A percentile compares a stretch with the other conserved stretches of the same genome.
Evolutionary conservation across 2,888 invertebrate species (phyloP).

Genomic region (Drosophila putrida): DNA sequence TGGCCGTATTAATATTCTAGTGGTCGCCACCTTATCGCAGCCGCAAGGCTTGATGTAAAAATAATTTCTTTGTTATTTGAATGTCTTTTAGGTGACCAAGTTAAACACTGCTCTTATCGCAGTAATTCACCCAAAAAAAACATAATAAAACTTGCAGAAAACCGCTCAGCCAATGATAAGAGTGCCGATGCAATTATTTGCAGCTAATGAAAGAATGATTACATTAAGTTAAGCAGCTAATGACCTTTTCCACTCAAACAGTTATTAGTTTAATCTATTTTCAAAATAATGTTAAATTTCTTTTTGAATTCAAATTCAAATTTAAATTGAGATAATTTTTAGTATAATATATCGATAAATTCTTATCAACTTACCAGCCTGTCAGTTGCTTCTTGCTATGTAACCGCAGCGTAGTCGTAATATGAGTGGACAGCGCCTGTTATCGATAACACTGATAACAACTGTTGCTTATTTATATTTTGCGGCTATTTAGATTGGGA

Average conservation of each 20-base stretch:
- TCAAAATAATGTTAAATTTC: not conserved
- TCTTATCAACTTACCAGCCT: not conserved
- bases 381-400: constrained; percentile 26
- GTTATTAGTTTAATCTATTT: not conserved
- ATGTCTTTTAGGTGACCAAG: constrained; percentile 19
- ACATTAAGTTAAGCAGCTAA: not conserved
- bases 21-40: constrained; percentile 52
- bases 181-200: constrained; percentile 1
- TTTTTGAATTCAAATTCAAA: constrained; percentile 25
- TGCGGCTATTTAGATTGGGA: constrained; percentile 37
- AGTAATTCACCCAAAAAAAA: constrained; percentile 1
- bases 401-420: not conserved
- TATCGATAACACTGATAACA: constrained; percentile 34
- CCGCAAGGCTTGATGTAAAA: constrained; percentile 41
- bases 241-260: not conserved
- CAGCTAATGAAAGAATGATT: not conserved
- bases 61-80: constrained; percentile 41
- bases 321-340: constrained; percentile 28
- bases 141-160: not conserved
- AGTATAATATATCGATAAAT: constrained; percentile 1
- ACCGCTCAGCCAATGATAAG: constrained; percentile 17
- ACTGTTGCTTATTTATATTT: constrained; percentile 23
- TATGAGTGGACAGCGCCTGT: constrained; percentile 8
- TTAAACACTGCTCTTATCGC: constrained; percentile 27
- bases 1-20: constrained; percentile 47